Base-by-base conservation (phyloP, 2,797 vertebrate genomes). In the Neomorphus geoffroyi region DNA sequence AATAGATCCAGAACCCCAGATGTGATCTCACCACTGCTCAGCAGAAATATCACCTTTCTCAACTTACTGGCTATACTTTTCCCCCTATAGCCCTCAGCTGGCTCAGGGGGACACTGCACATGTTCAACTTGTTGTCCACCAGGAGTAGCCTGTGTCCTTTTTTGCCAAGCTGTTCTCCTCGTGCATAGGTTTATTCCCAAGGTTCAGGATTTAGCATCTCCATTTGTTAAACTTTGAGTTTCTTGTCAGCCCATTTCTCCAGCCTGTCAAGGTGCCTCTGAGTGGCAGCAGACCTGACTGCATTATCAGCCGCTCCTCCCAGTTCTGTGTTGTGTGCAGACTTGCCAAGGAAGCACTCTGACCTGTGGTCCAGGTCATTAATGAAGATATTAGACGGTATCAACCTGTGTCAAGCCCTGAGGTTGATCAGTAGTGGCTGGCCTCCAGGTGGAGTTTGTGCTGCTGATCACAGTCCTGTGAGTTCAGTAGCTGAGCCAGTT, bases 271-370 rank as follows among this genome's bases (percentile, higher is more conserved):
- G 28, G 30, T 70, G 51, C 50, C 50, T 43, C 19, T 48, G 72
- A 80, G 6, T n/a, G 66, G 26, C 22, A 57, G 50, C 17, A 82
- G 51, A 57, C 33, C 7, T 13, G 9, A 21, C 33, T 80, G 6
- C 18, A 32, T 0, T 45, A 46, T 18, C 51, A 65, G 0, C 33
- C 7, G 1, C 46, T 58, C 21, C 13, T 84, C 5, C 16, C 53
- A 23, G 6, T 48, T 71, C 9, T 57, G 26, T 67, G 2, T 9
- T 43, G 15, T 22, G 12, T 39, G 57, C 53, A 51, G 18, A 14
- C 28, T 43, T 72, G 37, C 51, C 10, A 21, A 72, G 26, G 13
- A 18, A 4, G 2, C 26, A 13, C 13, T 66, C 26, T 48, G 18
- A 7, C 17, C 26, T 5, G 1, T 77, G 0, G 0, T 30, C 19